phyloP scores from a whole-genome alignment of 1,140 invertebrate genomes.

The Aphaenogaster rudis region DNA sequence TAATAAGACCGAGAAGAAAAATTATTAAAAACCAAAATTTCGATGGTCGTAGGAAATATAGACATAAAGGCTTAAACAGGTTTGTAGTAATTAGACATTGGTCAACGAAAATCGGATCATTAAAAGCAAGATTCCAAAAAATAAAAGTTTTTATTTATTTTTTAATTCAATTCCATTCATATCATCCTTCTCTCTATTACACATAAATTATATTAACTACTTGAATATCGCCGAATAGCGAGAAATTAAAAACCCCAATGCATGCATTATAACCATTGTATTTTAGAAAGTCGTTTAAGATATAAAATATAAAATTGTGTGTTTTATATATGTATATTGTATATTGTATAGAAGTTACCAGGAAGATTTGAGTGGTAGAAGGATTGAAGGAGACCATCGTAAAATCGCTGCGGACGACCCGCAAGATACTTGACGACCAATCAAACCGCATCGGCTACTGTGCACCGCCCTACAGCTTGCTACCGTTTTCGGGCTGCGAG shows the following conservation, averaged over 20 bases:
- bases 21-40: neutral
- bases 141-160: neutral
- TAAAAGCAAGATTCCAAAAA: neutral
- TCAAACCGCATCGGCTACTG: slow-evolving; percentile 84
- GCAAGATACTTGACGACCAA: slow-evolving; percentile 77
- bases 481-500: slow-evolving; percentile 83
- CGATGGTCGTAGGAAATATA: neutral
- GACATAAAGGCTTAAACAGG: too few species aligned
- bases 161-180: neutral
- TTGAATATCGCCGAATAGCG: neutral
- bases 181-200: neutral
- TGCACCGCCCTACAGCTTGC: slow-evolving; percentile 84
- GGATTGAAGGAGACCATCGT: neutral
- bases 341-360: neutral
- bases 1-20: neutral
- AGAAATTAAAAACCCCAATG: neutral
- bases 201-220: neutral
- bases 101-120: neutral
- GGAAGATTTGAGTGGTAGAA: neutral
- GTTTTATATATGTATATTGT: neutral
- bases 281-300: neutral
- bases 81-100: neutral
- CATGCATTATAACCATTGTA: neutral
- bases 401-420: slow-evolving; percentile 4
- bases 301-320: neutral